These are phyloP conservation scores for Dasyornis broadbenti DNA, from an alignment of 2,113 vertebrate genomes.

Conservation along the genomic window DNA sequence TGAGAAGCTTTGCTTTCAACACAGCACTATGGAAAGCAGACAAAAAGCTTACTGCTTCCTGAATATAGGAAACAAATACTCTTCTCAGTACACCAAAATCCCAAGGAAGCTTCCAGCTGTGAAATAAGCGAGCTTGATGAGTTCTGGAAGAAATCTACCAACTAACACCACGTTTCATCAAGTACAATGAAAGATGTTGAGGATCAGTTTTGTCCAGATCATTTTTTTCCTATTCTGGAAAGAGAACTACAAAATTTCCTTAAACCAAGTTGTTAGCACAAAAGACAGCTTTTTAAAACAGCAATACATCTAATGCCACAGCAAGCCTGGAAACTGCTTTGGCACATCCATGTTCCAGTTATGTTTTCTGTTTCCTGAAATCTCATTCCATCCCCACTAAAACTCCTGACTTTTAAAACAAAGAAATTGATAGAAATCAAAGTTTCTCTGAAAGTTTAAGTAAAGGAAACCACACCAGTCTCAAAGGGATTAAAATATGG, in stretches of 20 bases:
- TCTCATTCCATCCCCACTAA: not conserved
- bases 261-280: not conserved
- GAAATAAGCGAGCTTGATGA: not conserved
- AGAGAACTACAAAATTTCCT: not conserved
- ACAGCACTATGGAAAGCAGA: not conserved
- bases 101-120: not conserved
- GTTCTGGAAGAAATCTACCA: not conserved
- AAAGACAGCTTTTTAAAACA: not conserved
- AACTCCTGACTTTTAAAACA: not conserved
- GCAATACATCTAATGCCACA: not conserved
- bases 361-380: not conserved
- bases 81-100: not conserved
- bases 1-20: not conserved
- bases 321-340: not conserved
- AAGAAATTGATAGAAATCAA: not conserved
- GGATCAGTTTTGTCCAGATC: not conserved
- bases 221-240: not conserved
- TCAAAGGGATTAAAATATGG: not conserved
- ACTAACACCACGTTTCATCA: not conserved
- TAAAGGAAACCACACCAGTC: conserved; percentile 7
- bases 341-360: not conserved
- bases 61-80: not conserved
- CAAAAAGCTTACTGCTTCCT: not conserved
- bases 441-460: not conserved
- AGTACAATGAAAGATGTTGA: not conserved